These are phyloP conservation scores for Eurytoma californica DNA, from an alignment of 2,888 invertebrate species.

Conservation along the genomic window DNA sequence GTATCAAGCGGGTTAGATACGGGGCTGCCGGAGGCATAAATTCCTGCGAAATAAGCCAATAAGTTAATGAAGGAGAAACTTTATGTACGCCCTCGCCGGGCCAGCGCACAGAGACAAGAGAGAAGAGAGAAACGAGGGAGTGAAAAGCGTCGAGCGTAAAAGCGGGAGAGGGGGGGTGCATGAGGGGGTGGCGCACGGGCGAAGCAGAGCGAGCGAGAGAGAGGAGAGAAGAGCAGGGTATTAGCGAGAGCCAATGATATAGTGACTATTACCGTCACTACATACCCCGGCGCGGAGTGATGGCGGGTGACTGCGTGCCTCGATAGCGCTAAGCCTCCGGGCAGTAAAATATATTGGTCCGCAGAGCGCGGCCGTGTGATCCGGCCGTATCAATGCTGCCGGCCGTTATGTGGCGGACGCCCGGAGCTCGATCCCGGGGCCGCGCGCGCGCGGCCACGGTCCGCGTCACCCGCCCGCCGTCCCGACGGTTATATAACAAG, in stretches of 20 bases:
- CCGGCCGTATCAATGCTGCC: conserved; percentile 74
- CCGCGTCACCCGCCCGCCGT: conserved; percentile 28
- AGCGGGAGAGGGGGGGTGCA: conserved; percentile 38
- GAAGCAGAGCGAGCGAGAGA: conserved; percentile 51
- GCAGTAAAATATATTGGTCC: conserved; percentile 52
- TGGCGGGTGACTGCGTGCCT: conserved; percentile 74
- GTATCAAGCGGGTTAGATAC: conserved; percentile 40
- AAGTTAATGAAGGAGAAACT: conserved; percentile 49
- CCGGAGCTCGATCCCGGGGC: conserved; percentile 42
- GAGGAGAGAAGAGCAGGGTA: conserved; percentile 50
- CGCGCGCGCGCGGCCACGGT: neutral
- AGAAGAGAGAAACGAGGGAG: conserved; percentile 50
- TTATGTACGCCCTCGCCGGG: conserved; percentile 10
- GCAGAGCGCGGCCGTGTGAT: conserved; percentile 63
- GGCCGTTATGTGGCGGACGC: conserved; percentile 70
- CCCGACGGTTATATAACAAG: conserved; percentile 36
- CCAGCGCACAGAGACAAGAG: conserved; percentile 45
- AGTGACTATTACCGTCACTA: conserved; percentile 75
- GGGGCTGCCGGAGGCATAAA: conserved; percentile 34
- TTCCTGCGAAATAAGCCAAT: conserved; percentile 45
- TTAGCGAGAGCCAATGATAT: conserved; percentile 73
- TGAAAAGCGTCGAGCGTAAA: conserved; percentile 43
- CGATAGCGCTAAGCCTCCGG: conserved; percentile 67
- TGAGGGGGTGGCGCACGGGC: conserved; percentile 54
- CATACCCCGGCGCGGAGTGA: conserved; percentile 74